phyloP scores from a whole-genome alignment of 1,140 invertebrate species.

The Dendroctonus ponderosae region DNA sequence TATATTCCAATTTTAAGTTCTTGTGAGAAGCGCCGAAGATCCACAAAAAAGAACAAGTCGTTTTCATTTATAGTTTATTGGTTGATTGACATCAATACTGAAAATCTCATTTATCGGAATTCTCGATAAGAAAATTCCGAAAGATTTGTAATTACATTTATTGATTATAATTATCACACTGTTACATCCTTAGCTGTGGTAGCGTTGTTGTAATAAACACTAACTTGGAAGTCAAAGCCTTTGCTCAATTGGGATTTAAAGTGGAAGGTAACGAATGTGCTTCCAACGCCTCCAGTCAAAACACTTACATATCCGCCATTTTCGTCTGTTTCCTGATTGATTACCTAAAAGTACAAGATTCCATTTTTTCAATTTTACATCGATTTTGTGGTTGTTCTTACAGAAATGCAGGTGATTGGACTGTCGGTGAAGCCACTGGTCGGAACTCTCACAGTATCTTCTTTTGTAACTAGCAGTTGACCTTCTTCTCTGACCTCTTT shows the following conservation, averaged over 20 bases:
- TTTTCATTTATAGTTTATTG: too few species aligned
- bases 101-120: too few species aligned
- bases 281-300: constrained; percentile 6
- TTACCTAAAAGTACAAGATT: neutral
- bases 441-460: constrained; percentile 1
- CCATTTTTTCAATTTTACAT: neutral
- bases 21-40: too few species aligned
- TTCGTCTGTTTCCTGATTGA: neutral
- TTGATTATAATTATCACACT: too few species aligned
- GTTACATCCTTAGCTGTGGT: too few species aligned
- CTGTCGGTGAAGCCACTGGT: neutral
- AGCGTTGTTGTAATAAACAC: neutral
- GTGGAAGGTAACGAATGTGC: neutral
- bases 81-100: too few species aligned
- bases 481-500: constrained; percentile 6
- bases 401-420: constrained; percentile 3
- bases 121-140: too few species aligned
- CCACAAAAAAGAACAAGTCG: too few species aligned
- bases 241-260: constrained; percentile 8
- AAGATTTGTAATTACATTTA: too few species aligned
- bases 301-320: constrained; percentile 5
- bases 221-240: constrained; percentile 10
- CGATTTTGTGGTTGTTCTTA: neutral
- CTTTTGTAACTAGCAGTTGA: neutral
- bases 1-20: too few species aligned